Base-by-base conservation (phyloP, 1,140 invertebrate genomes). In the Oryctes rhinoceros region DNA sequence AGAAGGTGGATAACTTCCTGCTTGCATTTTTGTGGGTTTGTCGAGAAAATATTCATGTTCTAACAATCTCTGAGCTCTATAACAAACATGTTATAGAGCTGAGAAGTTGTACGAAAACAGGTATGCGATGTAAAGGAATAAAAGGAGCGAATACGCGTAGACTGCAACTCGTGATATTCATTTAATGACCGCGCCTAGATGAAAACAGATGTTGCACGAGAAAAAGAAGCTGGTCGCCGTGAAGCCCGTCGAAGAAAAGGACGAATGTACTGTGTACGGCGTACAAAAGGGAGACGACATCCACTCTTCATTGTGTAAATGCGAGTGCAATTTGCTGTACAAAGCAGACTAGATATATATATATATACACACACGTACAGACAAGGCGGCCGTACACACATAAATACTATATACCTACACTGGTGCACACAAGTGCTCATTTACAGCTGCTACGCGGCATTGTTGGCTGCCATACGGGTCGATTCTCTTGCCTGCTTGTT, bases 241-340 rank as follows among this genome's bases (percentile, higher is more conserved):
- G 53, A 59, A 59, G 18, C 53, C 18, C 18, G 18, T 7, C 53
- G 15, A 59, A 44, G 53, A 59, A 59, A 59, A 59, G 18, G 53
- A 59, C 53, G 53, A 15, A 18, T 3, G n/a, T 59, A 59, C n/a
- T n/a, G n/a, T 18, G 15, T n/a, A n/a, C 15, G 18, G 53, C 53
- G n/a, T 18, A 18, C n/a, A 59, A n/a, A 59, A 59, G 15, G 53
- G 53, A 59, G 53, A 59, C 53, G 53, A 59, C 53, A 18, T 59
- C 13, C 39, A 44, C 53, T 59, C 15, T 59, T 59, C 53, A 59
- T 59, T 59, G 53, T 59, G 6, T 3, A 59, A 59, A 59, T 59
- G 53, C 53, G 53, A 59, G 53, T 59, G 53, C 53, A 59, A 59
- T 59, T 59, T 59, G 53, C 53, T 59, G 53, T 18, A 59, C 53